These are phyloP conservation scores for Chelidonichthys spinosus DNA, from an alignment of 2,797 vertebrate species.

Conservation along the genomic window DNA sequence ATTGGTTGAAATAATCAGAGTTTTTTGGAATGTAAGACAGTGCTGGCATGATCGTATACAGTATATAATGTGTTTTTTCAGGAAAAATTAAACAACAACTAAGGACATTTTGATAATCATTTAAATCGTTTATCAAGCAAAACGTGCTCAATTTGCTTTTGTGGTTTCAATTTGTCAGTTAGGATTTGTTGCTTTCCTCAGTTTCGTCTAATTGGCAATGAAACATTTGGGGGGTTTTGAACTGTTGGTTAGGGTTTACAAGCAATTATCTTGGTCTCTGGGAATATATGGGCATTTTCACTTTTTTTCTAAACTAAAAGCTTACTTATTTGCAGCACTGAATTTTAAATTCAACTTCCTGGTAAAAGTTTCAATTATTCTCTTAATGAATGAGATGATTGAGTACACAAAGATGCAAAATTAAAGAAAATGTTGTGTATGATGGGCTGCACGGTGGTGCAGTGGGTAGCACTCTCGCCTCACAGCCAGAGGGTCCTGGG, in stretches of 20 bases:
- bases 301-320: background rate
- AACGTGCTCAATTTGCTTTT: background rate
- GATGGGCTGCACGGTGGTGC: too few relatives aligned
- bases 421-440: background rate
- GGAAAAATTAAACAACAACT: background rate
- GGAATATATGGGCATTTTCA: background rate
- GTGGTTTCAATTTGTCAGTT: conserved; percentile 1
- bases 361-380: background rate
- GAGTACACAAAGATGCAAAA: background rate
- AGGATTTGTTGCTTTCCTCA: background rate
- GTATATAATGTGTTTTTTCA: background rate
- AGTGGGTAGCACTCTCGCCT: too few relatives aligned
- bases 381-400: background rate
- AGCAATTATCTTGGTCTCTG: background rate
- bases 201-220: background rate
- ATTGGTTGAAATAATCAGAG: conserved; percentile 26
- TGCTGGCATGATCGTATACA: background rate
- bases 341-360: background rate
- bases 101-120: background rate
- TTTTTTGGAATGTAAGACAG: conserved; percentile 18
- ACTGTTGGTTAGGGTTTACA: background rate
- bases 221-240: background rate
- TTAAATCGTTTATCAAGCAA: background rate
- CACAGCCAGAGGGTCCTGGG: too few relatives aligned
- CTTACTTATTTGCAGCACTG: background rate